phyloP scores from a whole-genome alignment of 2,888 invertebrate species.

The Allophyes oxyacanthae region DNA sequence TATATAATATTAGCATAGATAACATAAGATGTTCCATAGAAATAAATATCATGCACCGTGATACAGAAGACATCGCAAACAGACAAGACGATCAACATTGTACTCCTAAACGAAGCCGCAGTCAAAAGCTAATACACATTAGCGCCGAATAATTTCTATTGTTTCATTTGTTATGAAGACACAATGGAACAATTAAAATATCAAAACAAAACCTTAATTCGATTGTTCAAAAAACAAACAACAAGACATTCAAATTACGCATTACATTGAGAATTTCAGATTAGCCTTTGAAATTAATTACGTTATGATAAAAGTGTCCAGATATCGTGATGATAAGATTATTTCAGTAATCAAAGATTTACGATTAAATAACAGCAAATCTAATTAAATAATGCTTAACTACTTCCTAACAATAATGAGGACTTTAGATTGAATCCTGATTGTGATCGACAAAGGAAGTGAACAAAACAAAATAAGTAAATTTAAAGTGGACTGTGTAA shows the following conservation, averaged over 20 bases:
- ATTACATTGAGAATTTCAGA: constrained; percentile 24
- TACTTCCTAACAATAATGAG: constrained; percentile 16
- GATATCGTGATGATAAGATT: constrained; percentile 15
- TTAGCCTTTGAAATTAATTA: constrained; percentile 38
- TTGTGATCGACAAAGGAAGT: constrained; percentile 9
- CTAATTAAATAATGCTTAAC: constrained; percentile 36
- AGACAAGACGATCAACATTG: constrained; percentile 23
- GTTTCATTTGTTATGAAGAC: constrained; percentile 36
- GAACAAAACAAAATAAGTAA: constrained; percentile 1
- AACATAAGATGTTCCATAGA: too few species aligned
- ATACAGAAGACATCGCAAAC: constrained; percentile 1
- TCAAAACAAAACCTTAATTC: constrained; percentile 33
- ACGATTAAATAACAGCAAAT: constrained; percentile 27
- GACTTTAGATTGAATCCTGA: constrained; percentile 13
- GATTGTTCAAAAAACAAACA: constrained; percentile 46
- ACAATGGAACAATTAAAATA: constrained; percentile 43
- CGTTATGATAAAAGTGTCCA: constrained; percentile 23
- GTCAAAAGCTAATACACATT: constrained; percentile 21
- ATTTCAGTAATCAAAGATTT: constrained; percentile 35
- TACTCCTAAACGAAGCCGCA: constrained; percentile 17
- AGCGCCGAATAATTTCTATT: constrained; percentile 31
- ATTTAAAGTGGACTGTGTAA: constrained; percentile 3
- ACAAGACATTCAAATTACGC: constrained; percentile 38
- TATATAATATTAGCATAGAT: too few species aligned
- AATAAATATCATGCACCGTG: too few species aligned